Evolutionary conservation across 2,888 invertebrate genomes (phyloP).

Genomic region (Opisthograptis luteolata): DNA sequence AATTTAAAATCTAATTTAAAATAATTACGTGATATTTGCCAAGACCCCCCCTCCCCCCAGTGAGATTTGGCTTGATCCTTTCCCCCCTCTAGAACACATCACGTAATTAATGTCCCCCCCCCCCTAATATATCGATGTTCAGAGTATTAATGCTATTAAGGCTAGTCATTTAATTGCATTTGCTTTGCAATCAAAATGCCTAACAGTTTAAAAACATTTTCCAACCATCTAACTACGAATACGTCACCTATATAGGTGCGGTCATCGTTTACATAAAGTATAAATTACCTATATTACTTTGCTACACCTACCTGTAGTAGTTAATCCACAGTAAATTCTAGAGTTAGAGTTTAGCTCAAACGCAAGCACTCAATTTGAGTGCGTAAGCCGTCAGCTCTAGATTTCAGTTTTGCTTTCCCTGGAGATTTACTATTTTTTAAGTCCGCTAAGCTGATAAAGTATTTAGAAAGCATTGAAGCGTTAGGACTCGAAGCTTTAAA

Average conservation of each 20-base stretch:
- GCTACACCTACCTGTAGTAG: neutral
- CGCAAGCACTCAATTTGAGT: neutral
- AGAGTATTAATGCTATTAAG: too few species aligned
- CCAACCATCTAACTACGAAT: neutral
- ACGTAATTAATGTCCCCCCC: too few species aligned
- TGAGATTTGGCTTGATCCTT: too few species aligned
- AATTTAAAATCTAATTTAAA: too few species aligned
- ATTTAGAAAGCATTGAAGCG: constrained; percentile 1
- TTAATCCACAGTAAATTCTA: constrained; percentile 2
- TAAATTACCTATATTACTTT: too few species aligned
- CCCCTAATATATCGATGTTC: too few species aligned
- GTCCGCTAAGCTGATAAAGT: neutral
- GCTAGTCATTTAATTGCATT: neutral
- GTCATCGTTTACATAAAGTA: too few species aligned
- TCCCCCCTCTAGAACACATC: too few species aligned
- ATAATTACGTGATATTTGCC: too few species aligned
- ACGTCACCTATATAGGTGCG: neutral
- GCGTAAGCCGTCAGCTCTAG: neutral
- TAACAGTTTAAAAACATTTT: neutral
- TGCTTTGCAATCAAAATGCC: neutral
- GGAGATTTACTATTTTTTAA: neutral
- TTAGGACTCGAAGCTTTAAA: neutral
- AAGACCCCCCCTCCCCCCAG: too few species aligned
- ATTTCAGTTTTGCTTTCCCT: neutral
- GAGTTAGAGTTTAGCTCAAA: neutral